phyloP scores from a whole-genome alignment of 2,113 vertebrate genomes.

The Furnarius figulus region DNA sequence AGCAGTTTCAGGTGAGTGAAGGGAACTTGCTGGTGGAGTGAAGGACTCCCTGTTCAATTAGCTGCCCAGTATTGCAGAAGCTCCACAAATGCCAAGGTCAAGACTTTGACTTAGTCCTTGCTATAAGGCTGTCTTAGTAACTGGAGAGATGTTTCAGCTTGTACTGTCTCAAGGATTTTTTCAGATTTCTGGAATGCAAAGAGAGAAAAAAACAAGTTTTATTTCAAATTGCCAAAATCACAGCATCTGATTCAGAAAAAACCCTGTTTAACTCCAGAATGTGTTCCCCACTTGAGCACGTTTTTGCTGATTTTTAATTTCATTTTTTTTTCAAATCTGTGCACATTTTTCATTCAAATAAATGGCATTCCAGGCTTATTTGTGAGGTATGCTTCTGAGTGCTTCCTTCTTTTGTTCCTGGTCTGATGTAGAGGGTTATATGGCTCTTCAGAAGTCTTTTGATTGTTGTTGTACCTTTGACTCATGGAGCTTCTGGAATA shows the following conservation, averaged over 20 bases:
- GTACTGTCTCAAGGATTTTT: not conserved
- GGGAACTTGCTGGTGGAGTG: not conserved
- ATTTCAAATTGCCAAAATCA: not conserved
- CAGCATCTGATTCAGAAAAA: not conserved
- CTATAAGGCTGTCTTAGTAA: not conserved
- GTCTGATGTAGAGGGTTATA: not conserved
- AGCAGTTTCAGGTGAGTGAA: not conserved
- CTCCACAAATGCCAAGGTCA: not conserved
- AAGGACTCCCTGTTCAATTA: not conserved
- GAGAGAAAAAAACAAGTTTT: accelerated
- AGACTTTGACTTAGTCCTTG: not conserved
- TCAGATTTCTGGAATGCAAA: not conserved
- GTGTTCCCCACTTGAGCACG: not conserved
- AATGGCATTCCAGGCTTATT: not conserved
- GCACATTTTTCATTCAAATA: not conserved
- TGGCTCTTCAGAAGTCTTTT: not conserved
- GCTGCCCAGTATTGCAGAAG: not conserved
- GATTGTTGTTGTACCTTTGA: not conserved
- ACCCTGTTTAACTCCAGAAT: not conserved
- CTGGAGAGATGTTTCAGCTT: not conserved
- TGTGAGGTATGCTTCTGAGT: not conserved
- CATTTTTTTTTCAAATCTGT: not conserved
- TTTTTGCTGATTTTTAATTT: not conserved
- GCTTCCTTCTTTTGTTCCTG: not conserved
- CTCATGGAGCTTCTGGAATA: not conserved